These are phyloP conservation scores for Nephrotoma appendiculata DNA, from an alignment of 2,888 invertebrate genomes.

Conservation along the genomic window DNA sequence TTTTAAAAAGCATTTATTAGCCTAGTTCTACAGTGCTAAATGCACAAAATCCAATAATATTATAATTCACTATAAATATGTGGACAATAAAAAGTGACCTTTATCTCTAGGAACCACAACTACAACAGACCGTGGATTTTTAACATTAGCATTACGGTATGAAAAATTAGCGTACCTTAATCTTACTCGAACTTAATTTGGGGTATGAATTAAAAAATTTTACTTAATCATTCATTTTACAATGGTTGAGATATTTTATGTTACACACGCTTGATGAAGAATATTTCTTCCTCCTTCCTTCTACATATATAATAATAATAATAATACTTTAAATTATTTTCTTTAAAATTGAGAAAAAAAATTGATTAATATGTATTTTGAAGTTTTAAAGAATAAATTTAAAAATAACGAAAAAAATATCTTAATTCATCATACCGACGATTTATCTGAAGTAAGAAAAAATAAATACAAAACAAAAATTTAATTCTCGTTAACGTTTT, in stretches of 20 bases:
- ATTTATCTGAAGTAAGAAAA: background rate
- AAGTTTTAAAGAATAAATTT: background rate
- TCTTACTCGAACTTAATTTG: background rate
- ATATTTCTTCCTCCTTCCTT: background rate
- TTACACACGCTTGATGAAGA: background rate
- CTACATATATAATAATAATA: background rate
- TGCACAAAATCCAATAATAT: no score
- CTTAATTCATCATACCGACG: background rate
- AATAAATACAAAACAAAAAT: background rate
- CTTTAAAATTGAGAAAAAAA: background rate
- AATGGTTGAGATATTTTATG: background rate
- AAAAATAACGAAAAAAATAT: background rate
- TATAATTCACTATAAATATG: no score
- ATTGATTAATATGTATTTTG: background rate
- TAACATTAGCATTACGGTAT: background rate
- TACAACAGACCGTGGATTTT: no score
- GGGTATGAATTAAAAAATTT: background rate
- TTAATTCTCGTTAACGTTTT: background rate
- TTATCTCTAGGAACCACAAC: no score
- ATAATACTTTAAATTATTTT: background rate
- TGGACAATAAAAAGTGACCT: no score
- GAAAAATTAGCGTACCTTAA: background rate
- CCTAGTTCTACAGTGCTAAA: no score
- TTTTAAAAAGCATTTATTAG: no score
- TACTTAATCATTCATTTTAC: background rate